Evolutionary conservation across 2,113 vertebrate species (phyloP).

Genomic region (Nettapus auritus): DNA sequence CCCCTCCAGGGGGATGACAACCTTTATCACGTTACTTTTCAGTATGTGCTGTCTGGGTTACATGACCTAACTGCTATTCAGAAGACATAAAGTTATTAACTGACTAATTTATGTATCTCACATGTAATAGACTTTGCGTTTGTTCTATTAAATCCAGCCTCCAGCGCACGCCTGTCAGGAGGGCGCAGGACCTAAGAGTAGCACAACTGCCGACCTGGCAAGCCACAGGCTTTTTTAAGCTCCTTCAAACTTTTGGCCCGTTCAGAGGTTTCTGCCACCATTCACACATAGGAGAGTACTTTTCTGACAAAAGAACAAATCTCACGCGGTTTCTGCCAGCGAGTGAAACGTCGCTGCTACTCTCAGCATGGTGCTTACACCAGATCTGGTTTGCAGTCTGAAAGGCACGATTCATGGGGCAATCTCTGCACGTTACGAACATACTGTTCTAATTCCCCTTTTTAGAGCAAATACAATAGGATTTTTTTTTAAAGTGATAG

Average conservation of each 20-base stretch:
- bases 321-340: background rate
- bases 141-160: background rate
- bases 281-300: rapidly evolving
- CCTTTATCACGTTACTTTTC: rapidly evolving
- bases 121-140: background rate
- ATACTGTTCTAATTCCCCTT: background rate
- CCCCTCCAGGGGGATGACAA: background rate
- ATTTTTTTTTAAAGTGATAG: no score
- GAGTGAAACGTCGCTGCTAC: background rate
- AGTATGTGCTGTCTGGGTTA: background rate
- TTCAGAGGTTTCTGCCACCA: background rate
- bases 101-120: background rate
- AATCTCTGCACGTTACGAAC: background rate
- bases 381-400: background rate
- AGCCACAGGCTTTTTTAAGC: background rate
- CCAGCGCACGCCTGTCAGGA: background rate
- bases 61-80: background rate
- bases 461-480: background rate
- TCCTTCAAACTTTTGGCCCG: background rate
- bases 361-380: background rate
- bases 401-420: background rate
- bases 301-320: background rate
- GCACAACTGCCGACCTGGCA: background rate
- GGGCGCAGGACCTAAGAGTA: background rate
- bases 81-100: background rate